Percentiles rank a stretch among this genome's conserved stretches.
phyloP scores from a whole-genome alignment of 2,113 vertebrate species.

The Otus sunia region DNA sequence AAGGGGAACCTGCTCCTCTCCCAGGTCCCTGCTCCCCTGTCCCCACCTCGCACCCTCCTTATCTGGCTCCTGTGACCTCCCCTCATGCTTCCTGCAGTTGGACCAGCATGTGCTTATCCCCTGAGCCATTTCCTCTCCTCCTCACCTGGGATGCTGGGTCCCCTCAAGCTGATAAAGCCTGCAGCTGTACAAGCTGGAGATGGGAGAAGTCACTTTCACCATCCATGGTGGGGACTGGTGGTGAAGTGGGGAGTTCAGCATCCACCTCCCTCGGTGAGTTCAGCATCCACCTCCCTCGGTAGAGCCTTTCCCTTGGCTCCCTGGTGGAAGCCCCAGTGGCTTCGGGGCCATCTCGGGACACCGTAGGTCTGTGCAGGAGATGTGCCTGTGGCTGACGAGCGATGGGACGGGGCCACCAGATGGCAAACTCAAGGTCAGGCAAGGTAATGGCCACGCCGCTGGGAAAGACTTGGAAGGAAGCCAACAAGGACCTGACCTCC shows the following conservation, averaged over 20 bases:
- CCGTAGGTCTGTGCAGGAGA: not conserved
- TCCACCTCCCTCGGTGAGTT: not conserved
- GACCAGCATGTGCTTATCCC: not conserved
- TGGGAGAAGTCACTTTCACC: not conserved
- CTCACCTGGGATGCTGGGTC: no score
- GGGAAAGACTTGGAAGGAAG: not conserved
- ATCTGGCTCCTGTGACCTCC: not conserved
- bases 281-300: not conserved
- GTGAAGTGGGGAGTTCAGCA: not conserved
- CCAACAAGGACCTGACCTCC: fast-evolving
- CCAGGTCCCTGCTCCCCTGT: not conserved
- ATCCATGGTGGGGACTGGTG: fast-evolving
- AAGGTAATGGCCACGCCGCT: not conserved
- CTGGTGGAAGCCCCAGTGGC: not conserved
- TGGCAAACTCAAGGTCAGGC: not conserved
- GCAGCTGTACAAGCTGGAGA: not conserved
- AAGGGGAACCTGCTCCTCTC: not conserved
- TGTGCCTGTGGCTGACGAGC: not conserved
- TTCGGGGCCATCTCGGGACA: not conserved
- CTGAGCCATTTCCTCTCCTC: not conserved
- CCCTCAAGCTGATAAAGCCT: not conserved
- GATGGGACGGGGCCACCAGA: not conserved
- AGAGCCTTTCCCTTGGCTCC: not conserved
- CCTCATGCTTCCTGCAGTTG: fast-evolving
- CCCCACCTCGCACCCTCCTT: not conserved